Base-by-base conservation (phyloP, 2,888 invertebrate species). In the Oxytorus armatus region DNA sequence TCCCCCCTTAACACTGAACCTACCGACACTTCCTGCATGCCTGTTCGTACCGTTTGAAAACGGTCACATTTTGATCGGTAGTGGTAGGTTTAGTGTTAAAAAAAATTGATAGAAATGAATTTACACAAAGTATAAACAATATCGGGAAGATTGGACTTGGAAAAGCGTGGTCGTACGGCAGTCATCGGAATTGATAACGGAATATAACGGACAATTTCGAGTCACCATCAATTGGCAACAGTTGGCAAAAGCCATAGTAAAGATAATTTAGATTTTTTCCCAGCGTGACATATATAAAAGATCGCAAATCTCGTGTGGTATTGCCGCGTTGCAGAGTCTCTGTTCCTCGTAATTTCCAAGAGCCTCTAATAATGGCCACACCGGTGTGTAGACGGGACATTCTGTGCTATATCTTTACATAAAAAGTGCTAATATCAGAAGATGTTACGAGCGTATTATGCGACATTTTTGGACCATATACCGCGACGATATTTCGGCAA, bases 391-490 rank as follows among this genome's bases (percentile, higher is more conserved):
- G 55, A 47, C 55, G 36, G 16, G 18, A 25, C 18, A 14, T 33
- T 51, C 25, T n/a, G 51, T 61, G 39, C n/a, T n/a, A 61, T 66
- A 59, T 78, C 39, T 84, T 90, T 90, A 87, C 87, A 88, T 89
- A 90, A 90, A 91, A 90, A 83, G 87, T 72, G 88, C 86, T 89
- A 90, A 91, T 91, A 91, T 89, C 89, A 86, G 87, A 85, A 86
- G 86, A 85, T 86, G 86, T 89, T 89, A 91, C 88, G 89, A 84
- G 85, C 72, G 82, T 87, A 90, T 91, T 91, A 91, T 90, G 86
- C 89, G 86, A 82, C 82, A 72, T 66, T 77, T 83, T 80, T 82
- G 84, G 84, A 72, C 84, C 73, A 87, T 88, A 89, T 89, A 89
- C 89, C 88, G 86, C 83, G n/a, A 84, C 83, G 87, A 87, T 86